Conservation (phyloP, 2,888 invertebrate genomes). For the Heliconius ismenius region DNA sequence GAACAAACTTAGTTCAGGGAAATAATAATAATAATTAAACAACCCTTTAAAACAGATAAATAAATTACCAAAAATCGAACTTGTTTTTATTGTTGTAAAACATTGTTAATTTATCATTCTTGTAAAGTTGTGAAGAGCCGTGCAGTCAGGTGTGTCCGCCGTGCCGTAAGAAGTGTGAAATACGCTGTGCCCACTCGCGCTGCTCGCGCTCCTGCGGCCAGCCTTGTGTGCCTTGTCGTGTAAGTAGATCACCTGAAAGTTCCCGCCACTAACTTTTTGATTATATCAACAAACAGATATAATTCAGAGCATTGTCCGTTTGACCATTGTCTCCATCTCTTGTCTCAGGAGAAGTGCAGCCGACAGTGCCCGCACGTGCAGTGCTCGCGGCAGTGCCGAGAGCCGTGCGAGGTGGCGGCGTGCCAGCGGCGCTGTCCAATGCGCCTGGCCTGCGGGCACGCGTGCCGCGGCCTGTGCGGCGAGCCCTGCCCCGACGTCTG, state of each 20-base stretch:
- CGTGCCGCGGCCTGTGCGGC: slow-evolving; percentile 87
- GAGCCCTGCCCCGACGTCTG: slow-evolving; percentile 85
- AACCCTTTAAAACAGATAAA: no score
- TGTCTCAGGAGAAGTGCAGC: slow-evolving; percentile 64
- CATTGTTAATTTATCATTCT: background rate
- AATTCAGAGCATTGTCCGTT: background rate
- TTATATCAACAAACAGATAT: background rate
- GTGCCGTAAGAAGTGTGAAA: slow-evolving; percentile 74
- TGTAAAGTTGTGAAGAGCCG: slow-evolving; percentile 74
- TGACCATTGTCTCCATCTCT: background rate
- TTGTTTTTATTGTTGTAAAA: background rate
- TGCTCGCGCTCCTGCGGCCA: slow-evolving; percentile 78
- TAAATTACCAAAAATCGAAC: background rate
- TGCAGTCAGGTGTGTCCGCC: slow-evolving; percentile 82
- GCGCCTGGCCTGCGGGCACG: slow-evolving; percentile 79
- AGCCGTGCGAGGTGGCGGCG: slow-evolving; percentile 69
- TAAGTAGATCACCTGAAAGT: slow-evolving; percentile 35
- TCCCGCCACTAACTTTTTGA: background rate
- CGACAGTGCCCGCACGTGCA: slow-evolving; percentile 73
- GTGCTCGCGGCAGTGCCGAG: slow-evolving; percentile 74
- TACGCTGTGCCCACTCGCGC: slow-evolving; percentile 77
- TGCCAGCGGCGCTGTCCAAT: slow-evolving; percentile 69
- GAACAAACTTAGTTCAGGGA: no score
- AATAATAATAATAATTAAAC: no score
- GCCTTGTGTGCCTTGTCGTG: slow-evolving; percentile 78